Conservation (phyloP, 2,797 vertebrate species). For the Gambelia wislizenii region DNA sequence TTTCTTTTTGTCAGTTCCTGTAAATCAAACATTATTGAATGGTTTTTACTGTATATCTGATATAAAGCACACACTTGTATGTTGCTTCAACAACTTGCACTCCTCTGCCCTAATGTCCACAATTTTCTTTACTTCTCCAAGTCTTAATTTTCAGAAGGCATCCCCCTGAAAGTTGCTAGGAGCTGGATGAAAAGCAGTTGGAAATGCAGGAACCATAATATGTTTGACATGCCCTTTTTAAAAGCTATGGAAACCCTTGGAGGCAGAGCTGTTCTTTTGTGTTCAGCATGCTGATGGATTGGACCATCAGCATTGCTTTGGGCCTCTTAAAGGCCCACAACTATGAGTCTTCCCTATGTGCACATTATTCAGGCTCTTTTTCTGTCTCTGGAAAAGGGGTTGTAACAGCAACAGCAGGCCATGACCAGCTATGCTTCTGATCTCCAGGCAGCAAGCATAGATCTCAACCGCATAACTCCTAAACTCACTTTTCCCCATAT, state of each 20-base stretch:
- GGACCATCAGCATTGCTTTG: background rate
- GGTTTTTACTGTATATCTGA: background rate
- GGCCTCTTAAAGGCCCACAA: background rate
- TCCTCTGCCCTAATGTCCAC: no score
- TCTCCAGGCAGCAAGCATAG: background rate
- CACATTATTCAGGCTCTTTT: background rate
- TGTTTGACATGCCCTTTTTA: background rate
- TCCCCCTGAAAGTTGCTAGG: slow-evolving; percentile 2
- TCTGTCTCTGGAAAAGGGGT: background rate
- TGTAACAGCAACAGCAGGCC: no score
- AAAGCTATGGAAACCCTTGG: background rate
- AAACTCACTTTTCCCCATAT: background rate
- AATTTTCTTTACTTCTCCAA: background rate
- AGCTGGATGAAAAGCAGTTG: background rate
- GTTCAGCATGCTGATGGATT: background rate
- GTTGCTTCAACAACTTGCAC: background rate
- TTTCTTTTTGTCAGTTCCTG: background rate
- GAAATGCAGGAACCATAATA: background rate
- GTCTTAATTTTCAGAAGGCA: background rate
- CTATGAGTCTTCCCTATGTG: no score
- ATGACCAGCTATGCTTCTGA: background rate
- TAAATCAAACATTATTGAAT: background rate
- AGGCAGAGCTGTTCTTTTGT: background rate
- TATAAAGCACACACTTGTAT: background rate
- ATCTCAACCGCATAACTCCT: background rate